These are phyloP conservation scores for Clinocottus analis DNA, from an alignment of 2,113 vertebrate genomes.

Conservation along the genomic window DNA sequence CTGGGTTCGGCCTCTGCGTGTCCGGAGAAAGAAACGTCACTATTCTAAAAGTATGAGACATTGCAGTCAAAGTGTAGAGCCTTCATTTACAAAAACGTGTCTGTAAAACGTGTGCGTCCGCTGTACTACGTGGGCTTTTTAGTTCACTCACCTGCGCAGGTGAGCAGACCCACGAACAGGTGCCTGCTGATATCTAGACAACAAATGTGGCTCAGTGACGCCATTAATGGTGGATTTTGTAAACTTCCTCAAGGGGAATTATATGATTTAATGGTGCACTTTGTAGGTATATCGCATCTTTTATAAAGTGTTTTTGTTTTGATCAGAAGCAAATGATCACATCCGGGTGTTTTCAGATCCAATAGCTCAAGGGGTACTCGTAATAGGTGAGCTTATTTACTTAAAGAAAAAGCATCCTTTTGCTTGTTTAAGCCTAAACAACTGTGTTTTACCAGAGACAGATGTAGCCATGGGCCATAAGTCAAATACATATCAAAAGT, in stretches of 20 bases:
- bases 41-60: slow-evolving; percentile 28
- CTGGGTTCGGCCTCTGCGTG: slow-evolving; percentile 67
- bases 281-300: rapidly evolving
- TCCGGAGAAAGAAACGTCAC: slow-evolving; percentile 55
- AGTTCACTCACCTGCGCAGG: slow-evolving; percentile 62
- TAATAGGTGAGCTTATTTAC: neutral
- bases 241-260: neutral
- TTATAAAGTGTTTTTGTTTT: neutral
- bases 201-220: neutral
- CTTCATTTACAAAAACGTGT: neutral
- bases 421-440: slow-evolving; percentile 1
- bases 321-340: neutral
- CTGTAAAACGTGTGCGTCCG: neutral
- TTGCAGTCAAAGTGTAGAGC: slow-evolving; percentile 2
- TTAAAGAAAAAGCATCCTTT: neutral
- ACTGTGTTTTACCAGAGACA: neutral
- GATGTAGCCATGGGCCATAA: neutral
- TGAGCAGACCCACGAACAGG: slow-evolving; percentile 42
- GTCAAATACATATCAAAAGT: neutral
- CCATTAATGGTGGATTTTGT: neutral
- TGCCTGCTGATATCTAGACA: slow-evolving; percentile 7
- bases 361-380: neutral
- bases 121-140: neutral
- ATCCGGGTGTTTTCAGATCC: neutral
- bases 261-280: neutral